phyloP scores from a whole-genome alignment of 35 echinoderm and acorn worm genomes.

The Heliocidaris erythrogramma region DNA sequence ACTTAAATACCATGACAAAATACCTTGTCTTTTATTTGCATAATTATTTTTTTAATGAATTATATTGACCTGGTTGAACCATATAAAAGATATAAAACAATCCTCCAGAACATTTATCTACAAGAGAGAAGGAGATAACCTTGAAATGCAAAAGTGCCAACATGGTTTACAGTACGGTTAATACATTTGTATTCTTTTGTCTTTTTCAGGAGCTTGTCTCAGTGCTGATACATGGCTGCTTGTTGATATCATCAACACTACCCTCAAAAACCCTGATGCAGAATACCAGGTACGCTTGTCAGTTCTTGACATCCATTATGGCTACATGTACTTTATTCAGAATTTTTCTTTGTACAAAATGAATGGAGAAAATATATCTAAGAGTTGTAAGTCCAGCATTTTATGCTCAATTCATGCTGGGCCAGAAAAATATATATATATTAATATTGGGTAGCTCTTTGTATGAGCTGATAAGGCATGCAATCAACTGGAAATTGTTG shows the following conservation, averaged over 20 bases:
- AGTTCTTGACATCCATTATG: not conserved
- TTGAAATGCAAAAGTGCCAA: not conserved
- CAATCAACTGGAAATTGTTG: not conserved
- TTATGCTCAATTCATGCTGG: too few relatives aligned
- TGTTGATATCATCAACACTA: not conserved
- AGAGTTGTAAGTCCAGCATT: too few relatives aligned
- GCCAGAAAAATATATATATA: too few relatives aligned
- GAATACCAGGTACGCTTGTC: not conserved
- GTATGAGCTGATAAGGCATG: not conserved
- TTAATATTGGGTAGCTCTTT: too few relatives aligned
- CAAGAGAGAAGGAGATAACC: not conserved
- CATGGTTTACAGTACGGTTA: too few relatives aligned
- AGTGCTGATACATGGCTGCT: not conserved
- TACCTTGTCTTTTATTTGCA: too few relatives aligned
- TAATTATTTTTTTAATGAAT: too few relatives aligned
- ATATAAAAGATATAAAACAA: not conserved
- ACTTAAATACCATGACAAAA: too few relatives aligned
- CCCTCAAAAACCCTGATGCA: constrained; percentile 19
- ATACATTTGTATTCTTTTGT: not conserved
- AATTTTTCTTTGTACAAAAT: not conserved
- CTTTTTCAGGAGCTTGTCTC: not conserved
- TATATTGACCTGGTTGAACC: too few relatives aligned
- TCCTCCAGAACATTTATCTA: not conserved
- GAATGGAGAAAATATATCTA: too few relatives aligned
- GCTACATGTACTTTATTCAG: not conserved